These are phyloP conservation scores for Neria commutata DNA, from an alignment of 2,888 invertebrate species.

Conservation along the genomic window DNA sequence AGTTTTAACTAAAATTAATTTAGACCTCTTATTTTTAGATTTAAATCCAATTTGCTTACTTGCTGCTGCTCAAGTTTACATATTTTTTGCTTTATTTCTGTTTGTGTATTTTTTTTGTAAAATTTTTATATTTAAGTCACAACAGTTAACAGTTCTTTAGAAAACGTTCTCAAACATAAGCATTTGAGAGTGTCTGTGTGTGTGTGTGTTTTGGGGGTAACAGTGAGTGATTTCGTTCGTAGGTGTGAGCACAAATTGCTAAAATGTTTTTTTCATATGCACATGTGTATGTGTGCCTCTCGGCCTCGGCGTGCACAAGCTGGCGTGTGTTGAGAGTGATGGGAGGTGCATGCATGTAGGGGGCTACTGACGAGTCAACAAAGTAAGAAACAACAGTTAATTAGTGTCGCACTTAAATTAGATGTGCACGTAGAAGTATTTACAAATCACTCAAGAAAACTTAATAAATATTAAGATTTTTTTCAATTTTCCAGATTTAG, in stretches of 20 bases:
- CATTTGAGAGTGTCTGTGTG: neutral
- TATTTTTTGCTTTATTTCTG: constrained; percentile 20
- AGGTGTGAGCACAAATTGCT: neutral
- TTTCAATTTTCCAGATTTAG: neutral
- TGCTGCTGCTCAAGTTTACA: constrained; percentile 20
- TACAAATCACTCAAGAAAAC: neutral
- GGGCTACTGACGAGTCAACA: too few relatives aligned
- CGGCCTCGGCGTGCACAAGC: too few relatives aligned
- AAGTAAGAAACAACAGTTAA: too few relatives aligned
- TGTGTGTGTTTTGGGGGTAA: too few relatives aligned
- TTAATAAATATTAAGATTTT: neutral
- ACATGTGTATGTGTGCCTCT: too few relatives aligned
- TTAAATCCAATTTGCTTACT: constrained; percentile 18
- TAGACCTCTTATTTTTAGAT: constrained; percentile 25
- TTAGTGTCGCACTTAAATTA: too few relatives aligned
- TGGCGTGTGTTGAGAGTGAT: too few relatives aligned
- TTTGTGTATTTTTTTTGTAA: constrained; percentile 26
- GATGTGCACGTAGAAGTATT: neutral
- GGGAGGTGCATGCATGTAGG: too few relatives aligned
- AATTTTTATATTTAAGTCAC: constrained; percentile 33
- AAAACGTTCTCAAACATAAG: constrained; percentile 6
- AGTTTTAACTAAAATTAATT: constrained; percentile 26
- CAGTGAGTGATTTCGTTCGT: too few relatives aligned
- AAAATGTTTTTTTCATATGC: too few relatives aligned
- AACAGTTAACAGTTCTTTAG: constrained; percentile 39